Conservation (phyloP, 2,797 vertebrate genomes). For the Hapalemur alaotrensis region DNA sequence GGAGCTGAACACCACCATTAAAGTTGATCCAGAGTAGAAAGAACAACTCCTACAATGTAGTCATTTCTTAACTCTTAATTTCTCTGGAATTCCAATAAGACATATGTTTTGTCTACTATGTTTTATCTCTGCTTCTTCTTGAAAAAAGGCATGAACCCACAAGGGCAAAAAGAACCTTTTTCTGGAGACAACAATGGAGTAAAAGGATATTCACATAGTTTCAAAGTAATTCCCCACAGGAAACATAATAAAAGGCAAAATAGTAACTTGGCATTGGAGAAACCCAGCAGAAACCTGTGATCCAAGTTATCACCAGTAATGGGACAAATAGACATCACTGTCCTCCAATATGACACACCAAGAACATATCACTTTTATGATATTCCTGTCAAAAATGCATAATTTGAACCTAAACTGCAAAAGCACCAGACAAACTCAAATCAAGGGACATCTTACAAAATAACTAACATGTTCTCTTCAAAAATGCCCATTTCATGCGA, state of each 20-base stretch:
- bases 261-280: not conserved
- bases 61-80: slow-evolving; percentile 13
- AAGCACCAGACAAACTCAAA: not conserved
- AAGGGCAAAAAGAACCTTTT: not conserved
- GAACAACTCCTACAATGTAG: not conserved
- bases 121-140: not conserved
- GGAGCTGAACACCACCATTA: slow-evolving; percentile 15
- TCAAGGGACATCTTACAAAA: not conserved
- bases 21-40: slow-evolving; percentile 25
- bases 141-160: not conserved
- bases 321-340: not conserved
- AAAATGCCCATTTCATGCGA: not conserved
- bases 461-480: not conserved
- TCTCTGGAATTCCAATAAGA: not conserved
- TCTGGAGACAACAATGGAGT: not conserved
- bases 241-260: not conserved
- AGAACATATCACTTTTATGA: not conserved
- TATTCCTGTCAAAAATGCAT: not conserved
- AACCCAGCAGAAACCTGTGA: not conserved
- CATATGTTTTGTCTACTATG: not conserved
- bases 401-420: not conserved
- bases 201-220: not conserved
- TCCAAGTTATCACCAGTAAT: not conserved
- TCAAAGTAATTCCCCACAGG: not conserved
- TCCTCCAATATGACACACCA: not conserved